Evolutionary conservation across 2,113 vertebrate genomes (phyloP).

Genomic region (Hyaena hyaena): DNA sequence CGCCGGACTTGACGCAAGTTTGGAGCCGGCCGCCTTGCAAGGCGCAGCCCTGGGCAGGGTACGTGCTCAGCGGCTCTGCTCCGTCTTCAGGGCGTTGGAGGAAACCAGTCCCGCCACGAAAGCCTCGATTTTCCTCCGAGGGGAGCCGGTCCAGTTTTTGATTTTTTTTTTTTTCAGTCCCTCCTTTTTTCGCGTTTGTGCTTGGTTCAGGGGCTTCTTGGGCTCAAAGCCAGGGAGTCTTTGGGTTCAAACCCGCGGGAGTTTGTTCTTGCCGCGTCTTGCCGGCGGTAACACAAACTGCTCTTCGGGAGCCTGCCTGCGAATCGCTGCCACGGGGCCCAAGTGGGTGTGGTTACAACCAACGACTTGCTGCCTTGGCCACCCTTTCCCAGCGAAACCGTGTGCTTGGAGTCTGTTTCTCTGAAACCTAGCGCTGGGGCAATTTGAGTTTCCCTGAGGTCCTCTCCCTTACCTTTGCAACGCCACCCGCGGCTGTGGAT

Average conservation of each 20-base stretch:
- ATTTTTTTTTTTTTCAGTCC: background rate
- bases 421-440: background rate
- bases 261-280: background rate
- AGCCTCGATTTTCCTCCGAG: background rate
- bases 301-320: fast-evolving
- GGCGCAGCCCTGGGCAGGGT: background rate
- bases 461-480: background rate
- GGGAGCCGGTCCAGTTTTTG: background rate
- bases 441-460: fast-evolving
- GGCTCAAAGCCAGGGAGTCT: background rate
- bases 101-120: background rate
- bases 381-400: background rate
- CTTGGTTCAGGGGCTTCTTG: background rate
- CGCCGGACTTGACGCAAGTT: fast-evolving
- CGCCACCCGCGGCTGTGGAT: background rate
- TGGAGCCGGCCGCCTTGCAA: fast-evolving
- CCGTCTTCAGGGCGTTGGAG: background rate
- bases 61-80: background rate
- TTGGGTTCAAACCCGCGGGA: background rate
- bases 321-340: fast-evolving
- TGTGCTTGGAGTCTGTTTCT: background rate
- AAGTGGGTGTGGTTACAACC: fast-evolving
- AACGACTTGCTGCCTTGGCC: background rate
- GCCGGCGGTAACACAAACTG: background rate
- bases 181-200: background rate